phyloP scores from a whole-genome alignment of 2,797 vertebrate species.

The Crax fasciolata region DNA sequence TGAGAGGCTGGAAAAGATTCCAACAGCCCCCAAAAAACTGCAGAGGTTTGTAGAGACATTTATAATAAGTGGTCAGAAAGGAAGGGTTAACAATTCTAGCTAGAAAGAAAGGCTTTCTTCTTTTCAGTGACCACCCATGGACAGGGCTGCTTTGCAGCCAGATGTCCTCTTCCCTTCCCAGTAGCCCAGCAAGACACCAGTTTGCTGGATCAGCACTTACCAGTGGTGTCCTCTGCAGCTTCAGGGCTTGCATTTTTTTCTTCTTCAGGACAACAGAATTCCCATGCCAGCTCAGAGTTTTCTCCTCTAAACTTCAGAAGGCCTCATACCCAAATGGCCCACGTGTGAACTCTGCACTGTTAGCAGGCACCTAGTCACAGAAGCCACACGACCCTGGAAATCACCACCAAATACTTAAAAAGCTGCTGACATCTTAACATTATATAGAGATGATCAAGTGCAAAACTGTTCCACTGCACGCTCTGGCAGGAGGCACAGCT shows the following conservation, averaged over 20 bases:
- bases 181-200: neutral
- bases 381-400: neutral
- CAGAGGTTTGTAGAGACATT: neutral
- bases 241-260: neutral
- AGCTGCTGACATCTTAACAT: neutral
- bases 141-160: neutral
- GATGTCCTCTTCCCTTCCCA: neutral
- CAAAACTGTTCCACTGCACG: neutral
- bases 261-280: neutral
- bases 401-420: neutral
- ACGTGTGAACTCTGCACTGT: neutral
- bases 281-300: neutral
- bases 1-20: neutral
- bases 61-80: neutral
- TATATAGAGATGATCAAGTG: neutral
- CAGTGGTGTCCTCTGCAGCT: neutral
- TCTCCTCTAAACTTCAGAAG: neutral
- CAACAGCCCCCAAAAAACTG: neutral
- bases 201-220: neutral
- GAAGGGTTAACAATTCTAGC: neutral
- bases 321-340: neutral
- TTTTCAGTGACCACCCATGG: neutral
- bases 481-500: neutral
- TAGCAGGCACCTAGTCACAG: neutral
- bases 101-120: neutral